Evolutionary conservation across 1,140 invertebrate genomes (phyloP).

Genomic region (Lordiphosa clarofinis): DNA sequence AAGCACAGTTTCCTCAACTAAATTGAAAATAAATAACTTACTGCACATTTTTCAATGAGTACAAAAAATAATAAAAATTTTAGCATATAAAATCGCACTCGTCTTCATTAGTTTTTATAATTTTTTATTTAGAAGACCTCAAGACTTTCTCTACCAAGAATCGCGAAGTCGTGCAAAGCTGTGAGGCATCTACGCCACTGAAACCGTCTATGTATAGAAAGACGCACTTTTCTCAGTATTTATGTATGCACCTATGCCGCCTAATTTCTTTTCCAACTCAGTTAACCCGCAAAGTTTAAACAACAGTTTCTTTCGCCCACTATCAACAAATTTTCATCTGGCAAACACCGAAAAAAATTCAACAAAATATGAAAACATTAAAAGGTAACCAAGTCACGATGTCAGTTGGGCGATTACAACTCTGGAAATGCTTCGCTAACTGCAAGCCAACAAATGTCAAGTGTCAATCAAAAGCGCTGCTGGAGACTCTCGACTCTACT

Average conservation of each 20-base stretch:
- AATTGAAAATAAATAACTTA: no score
- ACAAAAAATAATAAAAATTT: no score
- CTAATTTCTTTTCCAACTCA: slow-evolving; percentile 28
- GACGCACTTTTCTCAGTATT: no score
- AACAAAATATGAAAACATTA: slow-evolving; percentile 18
- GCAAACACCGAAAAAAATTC: slow-evolving; percentile 1
- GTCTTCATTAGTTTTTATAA: no score
- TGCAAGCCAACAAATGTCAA: slow-evolving; percentile 52
- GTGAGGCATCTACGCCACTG: no score
- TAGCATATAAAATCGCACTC: no score
- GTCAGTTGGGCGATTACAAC: slow-evolving; percentile 48
- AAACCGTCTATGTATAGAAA: no score
- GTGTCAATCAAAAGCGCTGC: slow-evolving; percentile 68
- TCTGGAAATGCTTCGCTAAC: slow-evolving; percentile 38
- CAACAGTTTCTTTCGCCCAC: neutral
- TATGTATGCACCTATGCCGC: neutral
- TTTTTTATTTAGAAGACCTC: no score
- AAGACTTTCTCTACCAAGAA: no score
- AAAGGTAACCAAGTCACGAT: slow-evolving; percentile 47
- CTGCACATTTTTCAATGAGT: no score
- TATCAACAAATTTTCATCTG: slow-evolving; percentile 58
- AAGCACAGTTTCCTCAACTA: no score
- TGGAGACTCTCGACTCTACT: slow-evolving; percentile 18
- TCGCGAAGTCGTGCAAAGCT: no score
- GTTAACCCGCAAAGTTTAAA: slow-evolving; percentile 37